phyloP scores from a whole-genome alignment of 2,797 vertebrate genomes.

The Mustela erminea region DNA sequence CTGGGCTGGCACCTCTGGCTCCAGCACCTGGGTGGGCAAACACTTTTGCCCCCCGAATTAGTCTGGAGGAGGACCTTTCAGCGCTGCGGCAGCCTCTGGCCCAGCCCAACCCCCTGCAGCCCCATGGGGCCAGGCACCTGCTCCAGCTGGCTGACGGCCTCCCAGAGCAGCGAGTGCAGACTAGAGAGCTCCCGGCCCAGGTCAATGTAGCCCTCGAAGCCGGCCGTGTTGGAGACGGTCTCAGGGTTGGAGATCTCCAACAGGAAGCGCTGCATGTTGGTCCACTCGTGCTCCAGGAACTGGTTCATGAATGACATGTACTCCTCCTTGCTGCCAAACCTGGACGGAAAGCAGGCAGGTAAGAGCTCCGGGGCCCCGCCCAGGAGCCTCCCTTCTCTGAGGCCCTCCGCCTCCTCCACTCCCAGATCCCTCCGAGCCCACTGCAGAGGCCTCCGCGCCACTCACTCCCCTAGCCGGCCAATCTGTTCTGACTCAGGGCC shows the following conservation, averaged over 20 bases:
- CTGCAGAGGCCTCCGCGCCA: neutral
- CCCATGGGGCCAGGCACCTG: slow-evolving; percentile 90
- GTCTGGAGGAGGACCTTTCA: neutral
- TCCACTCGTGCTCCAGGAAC: slow-evolving; percentile 99
- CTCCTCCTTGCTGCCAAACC: slow-evolving; percentile 99
- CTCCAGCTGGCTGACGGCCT: slow-evolving; percentile 96
- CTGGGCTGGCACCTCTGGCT: neutral
- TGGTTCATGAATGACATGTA: slow-evolving; percentile 99
- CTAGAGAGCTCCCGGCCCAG: slow-evolving; percentile 97
- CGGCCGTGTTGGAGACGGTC: slow-evolving; percentile 97
- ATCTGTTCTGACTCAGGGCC: neutral
- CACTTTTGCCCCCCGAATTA: too few species aligned
- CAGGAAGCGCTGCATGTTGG: slow-evolving; percentile 98
- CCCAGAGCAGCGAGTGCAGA: slow-evolving; percentile 96
- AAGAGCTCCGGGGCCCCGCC: neutral
- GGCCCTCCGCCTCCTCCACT: neutral
- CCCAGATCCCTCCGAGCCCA: fast-evolving
- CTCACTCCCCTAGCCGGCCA: too few species aligned
- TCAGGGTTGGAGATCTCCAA: slow-evolving; percentile 99
- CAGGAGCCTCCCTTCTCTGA: neutral
- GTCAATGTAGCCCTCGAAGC: slow-evolving; percentile 99
- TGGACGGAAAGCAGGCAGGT: slow-evolving; percentile 65
- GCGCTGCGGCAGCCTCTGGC: neutral
- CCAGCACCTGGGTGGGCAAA: fast-evolving
- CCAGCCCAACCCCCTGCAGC: neutral